These are phyloP conservation scores for Cryptoblepharus egeriae DNA, from an alignment of 2,797 vertebrate genomes.

Conservation along the genomic window DNA sequence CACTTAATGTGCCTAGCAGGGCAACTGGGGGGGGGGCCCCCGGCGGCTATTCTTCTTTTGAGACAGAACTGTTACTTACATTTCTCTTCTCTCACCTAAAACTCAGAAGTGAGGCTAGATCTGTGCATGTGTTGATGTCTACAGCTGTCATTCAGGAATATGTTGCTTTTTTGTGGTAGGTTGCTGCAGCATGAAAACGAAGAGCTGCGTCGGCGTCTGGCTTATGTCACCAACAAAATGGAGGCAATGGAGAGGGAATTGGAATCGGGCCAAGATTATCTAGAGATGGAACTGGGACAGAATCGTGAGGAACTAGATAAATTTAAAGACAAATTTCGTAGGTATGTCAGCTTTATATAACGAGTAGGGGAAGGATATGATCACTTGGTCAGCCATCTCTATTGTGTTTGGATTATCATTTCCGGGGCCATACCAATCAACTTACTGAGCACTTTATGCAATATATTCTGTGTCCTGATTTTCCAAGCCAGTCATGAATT, in stretches of 20 bases:
- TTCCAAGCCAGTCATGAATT: not conserved
- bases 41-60: no score
- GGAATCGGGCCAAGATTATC: conserved; percentile 89
- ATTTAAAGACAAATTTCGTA: conserved; percentile 97
- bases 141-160: not conserved
- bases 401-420: not conserved
- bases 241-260: conserved; percentile 94
- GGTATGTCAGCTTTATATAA: conserved; percentile 73
- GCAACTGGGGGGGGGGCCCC: no score
- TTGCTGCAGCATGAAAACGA: conserved; percentile 95
- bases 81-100: not conserved
- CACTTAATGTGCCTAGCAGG: no score
- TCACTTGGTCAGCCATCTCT: not conserved
- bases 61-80: not conserved
- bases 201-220: conserved; percentile 88
- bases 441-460: not conserved
- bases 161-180: conserved; percentile 60
- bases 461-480: no score
- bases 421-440: not conserved
- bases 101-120: not conserved
- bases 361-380: not conserved
- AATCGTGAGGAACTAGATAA: conserved; percentile 96
- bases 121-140: not conserved
- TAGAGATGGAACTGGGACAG: conserved; percentile 92
- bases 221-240: conserved; percentile 90